Conservation (phyloP, 2,113 vertebrate genomes). For the Rafetus swinhoei region DNA sequence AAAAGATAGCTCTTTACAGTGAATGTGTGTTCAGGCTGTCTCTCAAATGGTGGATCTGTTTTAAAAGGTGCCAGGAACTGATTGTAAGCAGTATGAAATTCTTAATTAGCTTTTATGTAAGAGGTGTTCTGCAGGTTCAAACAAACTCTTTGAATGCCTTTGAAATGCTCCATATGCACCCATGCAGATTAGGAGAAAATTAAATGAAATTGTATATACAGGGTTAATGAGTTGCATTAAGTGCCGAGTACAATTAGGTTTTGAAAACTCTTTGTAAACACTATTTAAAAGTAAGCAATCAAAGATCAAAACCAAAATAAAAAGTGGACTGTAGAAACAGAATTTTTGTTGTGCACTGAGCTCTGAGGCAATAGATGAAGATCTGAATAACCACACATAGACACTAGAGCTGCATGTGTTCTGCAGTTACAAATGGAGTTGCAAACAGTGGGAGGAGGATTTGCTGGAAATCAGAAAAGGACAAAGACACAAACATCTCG, state of each 20-base stretch:
- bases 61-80: background rate
- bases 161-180: background rate
- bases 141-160: background rate
- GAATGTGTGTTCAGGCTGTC: background rate
- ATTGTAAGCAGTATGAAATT: background rate
- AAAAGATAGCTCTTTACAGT: background rate
- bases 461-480: background rate
- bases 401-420: background rate
- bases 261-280: background rate
- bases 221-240: background rate
- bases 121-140: background rate
- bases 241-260: background rate
- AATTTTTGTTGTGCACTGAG: background rate
- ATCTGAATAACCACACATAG: background rate
- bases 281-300: background rate
- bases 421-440: background rate
- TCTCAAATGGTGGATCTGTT: background rate
- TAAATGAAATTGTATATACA: background rate
- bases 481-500: rapidly evolving
- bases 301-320: background rate
- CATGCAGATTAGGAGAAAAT: background rate
- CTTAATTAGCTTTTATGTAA: background rate
- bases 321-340: background rate
- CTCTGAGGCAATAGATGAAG: background rate
- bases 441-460: background rate